Base-by-base conservation (phyloP, 2,113 vertebrate genomes). In the Cephalopholis sonnerati region DNA sequence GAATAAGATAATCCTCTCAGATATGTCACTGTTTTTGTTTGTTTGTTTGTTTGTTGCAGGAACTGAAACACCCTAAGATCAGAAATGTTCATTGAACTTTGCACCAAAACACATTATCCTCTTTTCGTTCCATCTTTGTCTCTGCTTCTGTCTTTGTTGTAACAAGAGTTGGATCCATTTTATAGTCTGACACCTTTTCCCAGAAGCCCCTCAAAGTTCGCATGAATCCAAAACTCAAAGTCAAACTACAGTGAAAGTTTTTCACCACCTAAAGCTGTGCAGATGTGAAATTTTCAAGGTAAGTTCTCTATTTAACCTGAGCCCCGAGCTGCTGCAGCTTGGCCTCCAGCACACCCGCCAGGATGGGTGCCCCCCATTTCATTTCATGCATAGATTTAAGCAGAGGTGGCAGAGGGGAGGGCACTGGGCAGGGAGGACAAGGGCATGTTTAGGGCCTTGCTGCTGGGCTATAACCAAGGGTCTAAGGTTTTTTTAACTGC, bases 71-170 rank as follows among this genome's bases (percentile, higher is more conserved):
- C 48, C 16, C 16, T 75, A 51, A 51, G 46, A 66, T 77, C 62
- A 68, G 18, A 72, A 64, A 72, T 68, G 39, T 44, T 22, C 25
- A 58, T 18, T 73, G 20, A 67, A 48, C 54, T 48, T 69, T 55
- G 22, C 6, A 41, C 25, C 29, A 22, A 78, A 66, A 65, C 62
- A 57, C 36, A 69, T n/a, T 80, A 71, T 64, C 8, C 65, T 79
- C 39, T 20, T 73, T 64, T 59, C 53, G 12, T 46, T 48, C 48
- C 57, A 65, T 46, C 50, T 61, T n/a, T 57, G n/a, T 58, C 70
- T 66, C 12, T 27, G n/a, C 10, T 32, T 69, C 46, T 8, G 3
- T 68, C 55, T 65, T 39, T 29, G 48, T 50, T 65, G 41, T 44
- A 18, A 73, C 46, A 32, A 1, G 46, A 25, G 16, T 36, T 5